Base-by-base conservation (phyloP, 2,888 invertebrate species). In the Agrochola lychnidis region DNA sequence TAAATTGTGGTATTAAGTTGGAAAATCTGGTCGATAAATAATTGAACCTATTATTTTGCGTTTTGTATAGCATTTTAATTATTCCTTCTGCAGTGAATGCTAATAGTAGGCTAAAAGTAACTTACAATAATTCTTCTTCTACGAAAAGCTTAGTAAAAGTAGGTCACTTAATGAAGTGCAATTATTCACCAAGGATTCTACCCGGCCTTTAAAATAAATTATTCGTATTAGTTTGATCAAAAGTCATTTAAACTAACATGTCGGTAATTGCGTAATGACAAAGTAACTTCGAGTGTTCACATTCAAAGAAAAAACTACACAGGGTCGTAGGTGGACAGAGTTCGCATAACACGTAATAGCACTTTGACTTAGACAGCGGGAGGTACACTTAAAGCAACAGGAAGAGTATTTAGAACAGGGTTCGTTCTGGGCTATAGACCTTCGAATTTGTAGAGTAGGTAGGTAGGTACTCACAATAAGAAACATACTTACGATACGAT, bases 311-410 rank as follows among this genome's bases (percentile, higher is more conserved):
- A 19, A 61, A 19, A 42, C 4, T 61, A 30, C n/a, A 9, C 30
- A 36, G 2, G 36, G 22, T 30, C 4, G 19, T 56, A 16, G 6
- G 22, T 51, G 19, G 30, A 9, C 22, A 6, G 53, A 62, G n/a
- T 56, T 25, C 12, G 19, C 30, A 19, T 48, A 30, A 83, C 70
- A 63, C 36, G 19, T 51, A 61, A 68, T 42, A 71, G 59, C 75
- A 68, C 59, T 84, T 74, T 74, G 42, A 75, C 42, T 51, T 25
- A 25, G 25, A 14, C 82, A 69, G 70, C 80, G 68, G 84, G 74
- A 63, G 67, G 63, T 69, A 68, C 25, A 69, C 59, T 79, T 56
- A 71, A 68, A 79, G 25, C 74, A 19, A 67, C 40, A 63, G 70
- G 69, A 78, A 66, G 14, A 25, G 9, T 45, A 40, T 25, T 67